These are phyloP conservation scores for Pollimyrus isidori DNA, from an alignment of 2,113 vertebrate species.

Conservation along the genomic window DNA sequence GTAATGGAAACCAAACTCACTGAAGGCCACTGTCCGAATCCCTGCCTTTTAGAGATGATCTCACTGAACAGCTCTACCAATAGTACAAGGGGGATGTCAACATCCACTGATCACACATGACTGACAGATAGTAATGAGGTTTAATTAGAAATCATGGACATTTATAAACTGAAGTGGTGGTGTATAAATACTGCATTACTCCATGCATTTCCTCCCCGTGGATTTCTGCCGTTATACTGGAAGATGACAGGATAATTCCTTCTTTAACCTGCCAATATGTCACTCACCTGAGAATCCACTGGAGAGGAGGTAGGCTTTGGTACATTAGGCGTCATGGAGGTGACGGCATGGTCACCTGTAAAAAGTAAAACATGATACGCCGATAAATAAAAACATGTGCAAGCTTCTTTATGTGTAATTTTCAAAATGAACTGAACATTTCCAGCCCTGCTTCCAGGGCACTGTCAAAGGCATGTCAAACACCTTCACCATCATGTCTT, in stretches of 20 bases:
- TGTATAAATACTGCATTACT: background rate
- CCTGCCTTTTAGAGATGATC: background rate
- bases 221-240: background rate
- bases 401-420: background rate
- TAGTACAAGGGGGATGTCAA: background rate
- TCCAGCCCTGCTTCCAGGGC: background rate
- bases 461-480: background rate
- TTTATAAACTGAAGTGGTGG: background rate
- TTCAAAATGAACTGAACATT: background rate
- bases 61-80: background rate
- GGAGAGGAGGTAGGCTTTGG: constrained; percentile 35
- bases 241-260: background rate
- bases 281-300: constrained; percentile 46
- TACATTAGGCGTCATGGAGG: constrained; percentile 39
- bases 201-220: background rate
- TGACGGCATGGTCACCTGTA: constrained; percentile 44
- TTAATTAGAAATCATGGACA: background rate
- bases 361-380: constrained; percentile 11
- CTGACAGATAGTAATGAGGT: background rate
- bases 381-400: constrained; percentile 19
- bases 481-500: background rate
- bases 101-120: background rate
- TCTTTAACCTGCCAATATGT: background rate
- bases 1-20: background rate
- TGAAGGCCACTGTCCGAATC: background rate